Conservation (phyloP, 2,113 vertebrate genomes). For the Petaurus breviceps region DNA sequence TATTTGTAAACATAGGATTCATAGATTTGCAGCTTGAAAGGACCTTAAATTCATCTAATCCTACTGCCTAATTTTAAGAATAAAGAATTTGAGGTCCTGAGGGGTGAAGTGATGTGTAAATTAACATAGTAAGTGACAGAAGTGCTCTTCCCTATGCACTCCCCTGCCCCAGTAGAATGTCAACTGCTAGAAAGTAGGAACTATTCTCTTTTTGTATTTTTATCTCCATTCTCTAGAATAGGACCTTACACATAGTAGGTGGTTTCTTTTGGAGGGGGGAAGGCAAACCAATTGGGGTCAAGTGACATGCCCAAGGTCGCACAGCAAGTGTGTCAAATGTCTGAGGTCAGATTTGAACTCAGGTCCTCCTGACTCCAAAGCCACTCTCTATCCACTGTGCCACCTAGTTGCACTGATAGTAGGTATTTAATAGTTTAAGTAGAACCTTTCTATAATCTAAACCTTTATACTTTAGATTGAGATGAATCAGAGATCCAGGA, state of each 20-base stretch:
- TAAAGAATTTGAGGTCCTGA: constrained; percentile 37
- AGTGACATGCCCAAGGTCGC: too few relatives aligned
- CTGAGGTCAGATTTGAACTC: too few relatives aligned
- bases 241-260: background rate
- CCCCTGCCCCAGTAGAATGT: background rate
- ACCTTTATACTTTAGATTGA: background rate
- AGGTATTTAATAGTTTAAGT: background rate
- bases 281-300: too few relatives aligned
- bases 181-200: background rate
- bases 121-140: background rate
- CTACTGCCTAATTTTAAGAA: constrained; percentile 50
- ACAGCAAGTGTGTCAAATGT: too few relatives aligned
- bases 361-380: too few relatives aligned
- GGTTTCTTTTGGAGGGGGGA: too few relatives aligned
- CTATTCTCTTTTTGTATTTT: background rate
- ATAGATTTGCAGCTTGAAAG: background rate
- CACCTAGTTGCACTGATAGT: background rate
- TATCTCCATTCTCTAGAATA: background rate
- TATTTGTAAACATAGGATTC: background rate
- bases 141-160: background rate
- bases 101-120: background rate
- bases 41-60: background rate
- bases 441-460: background rate
- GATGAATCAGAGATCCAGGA: background rate
- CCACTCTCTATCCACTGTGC: too few relatives aligned